These are phyloP conservation scores for Cichlasoma orientale DNA, from an alignment of 2,797 vertebrate species.

Conservation along the genomic window DNA sequence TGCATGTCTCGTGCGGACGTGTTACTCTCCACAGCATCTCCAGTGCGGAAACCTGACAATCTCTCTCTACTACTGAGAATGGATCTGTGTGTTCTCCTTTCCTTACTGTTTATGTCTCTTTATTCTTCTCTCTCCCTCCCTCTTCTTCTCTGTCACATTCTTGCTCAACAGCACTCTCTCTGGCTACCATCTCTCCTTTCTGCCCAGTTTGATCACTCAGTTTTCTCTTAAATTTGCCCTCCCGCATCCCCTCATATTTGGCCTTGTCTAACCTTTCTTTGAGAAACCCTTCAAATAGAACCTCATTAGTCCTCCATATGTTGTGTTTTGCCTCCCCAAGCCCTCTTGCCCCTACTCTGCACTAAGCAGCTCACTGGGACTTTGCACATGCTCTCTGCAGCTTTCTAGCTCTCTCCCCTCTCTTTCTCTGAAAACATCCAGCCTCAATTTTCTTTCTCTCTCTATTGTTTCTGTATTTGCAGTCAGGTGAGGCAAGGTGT, in stretches of 20 bases:
- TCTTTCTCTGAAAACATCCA: slow-evolving; percentile 18
- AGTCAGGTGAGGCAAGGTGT: slow-evolving; percentile 53
- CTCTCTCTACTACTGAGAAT: slow-evolving; percentile 40
- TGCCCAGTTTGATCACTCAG: slow-evolving; percentile 32
- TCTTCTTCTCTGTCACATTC: neutral
- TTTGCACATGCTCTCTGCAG: slow-evolving; percentile 43
- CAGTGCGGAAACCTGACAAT: slow-evolving; percentile 56
- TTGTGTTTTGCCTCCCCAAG: slow-evolving; percentile 46
- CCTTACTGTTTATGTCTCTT: neutral
- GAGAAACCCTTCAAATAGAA: slow-evolving; percentile 56
- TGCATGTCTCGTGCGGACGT: slow-evolving; percentile 54
- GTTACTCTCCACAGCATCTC: slow-evolving; percentile 67
- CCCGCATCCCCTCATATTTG: slow-evolving; percentile 34
- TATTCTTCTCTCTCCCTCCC: neutral
- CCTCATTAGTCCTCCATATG: slow-evolving; percentile 67
- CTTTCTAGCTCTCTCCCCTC: neutral
- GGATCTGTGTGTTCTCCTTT: slow-evolving; percentile 37
- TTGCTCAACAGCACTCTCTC: neutral
- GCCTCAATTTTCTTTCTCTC: slow-evolving; percentile 47
- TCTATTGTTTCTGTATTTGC: slow-evolving; percentile 27
- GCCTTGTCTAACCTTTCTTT: slow-evolving; percentile 52
- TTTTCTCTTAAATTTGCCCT: slow-evolving; percentile 24
- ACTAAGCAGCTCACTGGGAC: slow-evolving; percentile 46
- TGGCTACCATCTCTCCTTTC: slow-evolving; percentile 25
- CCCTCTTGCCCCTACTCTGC: slow-evolving; percentile 42